Base-by-base conservation (phyloP, 2,888 invertebrate species). In the Achlya flavicornis region DNA sequence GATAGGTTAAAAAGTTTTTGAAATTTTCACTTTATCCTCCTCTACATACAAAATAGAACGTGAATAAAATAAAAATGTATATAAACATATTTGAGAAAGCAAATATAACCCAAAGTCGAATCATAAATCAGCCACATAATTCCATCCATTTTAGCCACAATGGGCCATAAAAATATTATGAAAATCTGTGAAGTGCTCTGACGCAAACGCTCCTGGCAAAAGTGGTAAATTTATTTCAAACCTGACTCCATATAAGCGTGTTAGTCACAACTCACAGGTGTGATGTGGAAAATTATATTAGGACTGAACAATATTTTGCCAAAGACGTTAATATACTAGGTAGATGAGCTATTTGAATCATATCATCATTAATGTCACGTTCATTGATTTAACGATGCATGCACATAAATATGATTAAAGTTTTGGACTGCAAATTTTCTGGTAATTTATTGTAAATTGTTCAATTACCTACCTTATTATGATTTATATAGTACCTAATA, bases 161-260 rank as follows among this genome's bases (percentile, higher is more conserved):
- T 60, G 41, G 19, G 16, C 26, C 60, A 41, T 60, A 41, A 60
- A 59, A 26, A 60, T 60, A 26, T 60, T 12, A 60, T 60, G 60
- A 41, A 41, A 60, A 41, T 33, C 35, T 35, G 33, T 16, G 14
- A 58, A 58, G 35, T n/a, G 35, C n/a, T 53, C 16, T 38, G 41
- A 41, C 60, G 60, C 43, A 60, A 41, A 60, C 4, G 41, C 60
- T 35, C 3, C 12, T 53, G 53, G 53, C 53, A 19, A 53, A 46
- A 19, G 19, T 53, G 53, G 16, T 53, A 10, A 53, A 53, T 19
- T 19, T 19, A 53, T 53, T 53, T 53, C 16, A 53, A 53, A 53
- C 48, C 48, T 41, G 41, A 41, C 53, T 53, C 53, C 53, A 53
- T 53, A 19, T 53, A 53, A 53, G 53, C 53, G 53, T n/a, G 46